These are phyloP conservation scores for Rallus crepitans DNA, from an alignment of 2,797 vertebrate genomes.

Conservation along the genomic window DNA sequence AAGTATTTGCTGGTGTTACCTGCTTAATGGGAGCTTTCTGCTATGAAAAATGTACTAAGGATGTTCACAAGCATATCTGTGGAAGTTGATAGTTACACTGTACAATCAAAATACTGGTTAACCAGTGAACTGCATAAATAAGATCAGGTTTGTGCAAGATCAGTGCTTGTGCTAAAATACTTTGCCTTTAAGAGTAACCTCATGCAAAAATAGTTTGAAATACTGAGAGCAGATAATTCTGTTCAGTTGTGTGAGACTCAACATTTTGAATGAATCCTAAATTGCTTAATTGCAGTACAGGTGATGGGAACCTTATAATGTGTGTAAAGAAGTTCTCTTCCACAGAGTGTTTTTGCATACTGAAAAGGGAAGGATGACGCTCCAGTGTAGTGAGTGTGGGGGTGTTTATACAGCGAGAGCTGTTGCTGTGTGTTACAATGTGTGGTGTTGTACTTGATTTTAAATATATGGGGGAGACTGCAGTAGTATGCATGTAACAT, in stretches of 20 bases:
- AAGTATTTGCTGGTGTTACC: neutral
- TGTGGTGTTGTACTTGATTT: neutral
- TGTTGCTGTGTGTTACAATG: neutral
- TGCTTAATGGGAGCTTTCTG: neutral
- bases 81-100: neutral
- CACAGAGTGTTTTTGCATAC: neutral
- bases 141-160: neutral
- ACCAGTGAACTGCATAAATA: neutral
- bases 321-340: neutral
- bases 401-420: neutral
- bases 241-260: neutral
- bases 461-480: neutral
- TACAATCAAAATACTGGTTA: neutral
- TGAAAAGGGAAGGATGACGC: neutral
- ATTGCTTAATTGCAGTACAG: neutral
- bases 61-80: neutral
- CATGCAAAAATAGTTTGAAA: neutral
- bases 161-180: neutral
- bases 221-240: neutral
- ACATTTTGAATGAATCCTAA: neutral
- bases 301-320: neutral
- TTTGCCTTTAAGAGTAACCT: neutral
- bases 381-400: too few species aligned
- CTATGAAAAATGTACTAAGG: fast-evolving
- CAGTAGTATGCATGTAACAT: neutral